Evolutionary conservation across 2,113 vertebrate species (phyloP), one percentile per base, ranked within the genome.

Genomic region (Pipra filicauda): DNA sequence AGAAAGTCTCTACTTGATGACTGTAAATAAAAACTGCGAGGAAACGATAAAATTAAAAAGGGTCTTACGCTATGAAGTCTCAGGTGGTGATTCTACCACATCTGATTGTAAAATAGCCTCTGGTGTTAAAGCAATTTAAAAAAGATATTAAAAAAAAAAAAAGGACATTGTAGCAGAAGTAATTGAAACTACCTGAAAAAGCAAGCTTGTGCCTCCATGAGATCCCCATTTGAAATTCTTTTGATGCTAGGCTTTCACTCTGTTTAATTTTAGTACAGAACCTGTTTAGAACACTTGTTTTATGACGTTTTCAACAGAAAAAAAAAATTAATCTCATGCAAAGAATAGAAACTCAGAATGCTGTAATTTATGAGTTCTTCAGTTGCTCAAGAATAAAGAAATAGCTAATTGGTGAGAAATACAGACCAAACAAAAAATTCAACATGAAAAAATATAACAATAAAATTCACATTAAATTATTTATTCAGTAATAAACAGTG

Each of bases 381-480:
- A 79, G 88, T 35, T 94, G 81, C 75, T 59, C 65, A 96, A 90
- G 82, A 89, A 91, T 49, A 82, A 95, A 88, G 59, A 61, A 95
- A 89, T 85, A 95, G 23, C 75, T 95, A 93, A 90, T 30, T 69
- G 20, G 89, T 92, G 92, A 97, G 81, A 97, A 97, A 95, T 85
- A 64, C 81, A 97, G 71, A 96, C 37, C 73, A 91, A 97, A 97
- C 24, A 2, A 8, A 89, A 93, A 95, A 93, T 76, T 83, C 57
- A 95, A 94, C 82, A 96, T 95, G 35, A 95, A 95, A 82, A 95
- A 94, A 96, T 82, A 37, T 65, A 96, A 88, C 94, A 96, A 89
- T 95, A 92, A 96, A 94, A 75, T 95, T 98, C 96, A 97, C 97
- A 98, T 98, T 98, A 97, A 97, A 95, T 98, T 98, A 98, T 98